phyloP scores from a whole-genome alignment of 1,140 invertebrate species.

The Hylaeus volcanicus region DNA sequence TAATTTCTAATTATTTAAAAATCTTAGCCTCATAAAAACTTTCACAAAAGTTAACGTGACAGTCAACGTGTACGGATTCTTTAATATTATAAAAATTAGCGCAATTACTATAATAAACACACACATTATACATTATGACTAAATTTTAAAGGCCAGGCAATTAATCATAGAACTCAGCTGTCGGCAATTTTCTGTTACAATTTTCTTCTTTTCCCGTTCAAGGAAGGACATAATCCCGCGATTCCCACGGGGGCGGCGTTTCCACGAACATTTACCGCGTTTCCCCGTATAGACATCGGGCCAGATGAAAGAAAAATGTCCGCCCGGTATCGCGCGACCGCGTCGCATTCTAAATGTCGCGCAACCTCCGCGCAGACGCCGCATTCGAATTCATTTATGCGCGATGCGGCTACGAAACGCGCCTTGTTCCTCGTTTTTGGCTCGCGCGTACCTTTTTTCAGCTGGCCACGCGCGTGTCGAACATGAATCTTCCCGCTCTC shows the following conservation, averaged over 20 bases:
- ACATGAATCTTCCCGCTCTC: constrained; percentile 3
- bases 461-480: constrained; percentile 26
- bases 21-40: too few species aligned
- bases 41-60: too few species aligned
- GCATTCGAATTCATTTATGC: constrained; percentile 44
- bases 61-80: too few species aligned
- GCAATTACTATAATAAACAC: too few species aligned
- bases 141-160: too few species aligned
- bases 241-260: background rate
- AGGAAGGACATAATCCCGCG: background rate
- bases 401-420: background rate
- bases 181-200: too few species aligned
- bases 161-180: too few species aligned
- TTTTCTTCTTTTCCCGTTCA: too few species aligned
- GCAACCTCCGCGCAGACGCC: constrained; percentile 1
- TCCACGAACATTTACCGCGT: constrained; percentile 6
- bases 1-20: too few species aligned
- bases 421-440: background rate
- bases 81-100: too few species aligned
- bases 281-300: constrained; percentile 18
- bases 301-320: constrained; percentile 22
- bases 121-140: too few species aligned
- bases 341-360: constrained; percentile 12
- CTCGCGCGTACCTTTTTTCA: background rate
- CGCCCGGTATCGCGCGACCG: background rate